These are phyloP conservation scores for Crematogaster levior DNA, from an alignment of 2,888 invertebrate species.

Conservation along the genomic window DNA sequence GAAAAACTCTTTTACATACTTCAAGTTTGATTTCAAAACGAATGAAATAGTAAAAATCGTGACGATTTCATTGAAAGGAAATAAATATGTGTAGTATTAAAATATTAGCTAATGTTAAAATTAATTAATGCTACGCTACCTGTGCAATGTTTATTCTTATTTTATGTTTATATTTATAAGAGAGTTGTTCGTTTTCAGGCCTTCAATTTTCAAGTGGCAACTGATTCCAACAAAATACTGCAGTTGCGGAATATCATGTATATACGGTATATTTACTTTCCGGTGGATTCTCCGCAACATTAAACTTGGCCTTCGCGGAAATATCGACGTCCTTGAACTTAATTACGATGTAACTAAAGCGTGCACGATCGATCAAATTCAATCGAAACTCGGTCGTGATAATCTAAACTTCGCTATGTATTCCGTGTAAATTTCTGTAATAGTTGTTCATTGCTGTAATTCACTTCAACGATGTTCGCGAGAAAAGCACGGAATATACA, in stretches of 20 bases:
- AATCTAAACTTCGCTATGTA: conserved; percentile 20
- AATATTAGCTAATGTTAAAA: neutral
- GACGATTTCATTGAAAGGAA: neutral
- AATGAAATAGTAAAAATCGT: neutral
- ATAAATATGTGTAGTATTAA: neutral
- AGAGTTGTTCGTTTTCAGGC: neutral
- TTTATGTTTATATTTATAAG: neutral
- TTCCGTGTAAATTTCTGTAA: conserved; percentile 4
- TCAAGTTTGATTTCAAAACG: neutral
- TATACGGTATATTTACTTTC: conserved; percentile 11
- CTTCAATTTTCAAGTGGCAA: neutral
- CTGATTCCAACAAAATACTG: neutral
- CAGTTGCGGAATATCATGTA: neutral
- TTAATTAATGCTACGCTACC: neutral
- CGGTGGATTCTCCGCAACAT: conserved; percentile 19
- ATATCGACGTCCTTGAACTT: conserved; percentile 51
- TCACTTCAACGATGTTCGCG: neutral
- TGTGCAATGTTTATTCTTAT: neutral
- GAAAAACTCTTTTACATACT: neutral
- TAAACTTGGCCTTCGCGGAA: conserved; percentile 28
- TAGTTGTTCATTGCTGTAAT: conserved; percentile 4
- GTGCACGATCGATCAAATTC: conserved; percentile 39
- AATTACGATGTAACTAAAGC: conserved; percentile 40
- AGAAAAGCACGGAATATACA: neutral
- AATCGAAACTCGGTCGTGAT: conserved; percentile 9